Conservation (phyloP, 2,113 vertebrate species). For the Prunella himalayana region DNA sequence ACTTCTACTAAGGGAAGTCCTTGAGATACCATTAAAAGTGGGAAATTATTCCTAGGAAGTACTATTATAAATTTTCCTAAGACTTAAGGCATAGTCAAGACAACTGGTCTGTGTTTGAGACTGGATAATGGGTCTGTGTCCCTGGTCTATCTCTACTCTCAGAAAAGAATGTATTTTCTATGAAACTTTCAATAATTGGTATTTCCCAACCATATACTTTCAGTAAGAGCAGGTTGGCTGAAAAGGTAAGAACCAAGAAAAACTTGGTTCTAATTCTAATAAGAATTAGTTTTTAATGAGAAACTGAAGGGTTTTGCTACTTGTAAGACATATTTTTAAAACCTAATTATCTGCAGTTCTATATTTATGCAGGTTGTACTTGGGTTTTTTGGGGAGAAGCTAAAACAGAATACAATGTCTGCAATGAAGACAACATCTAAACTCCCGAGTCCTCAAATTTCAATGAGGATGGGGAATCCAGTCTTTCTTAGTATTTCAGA, state of each 20-base stretch:
- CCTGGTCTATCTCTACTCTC: not conserved
- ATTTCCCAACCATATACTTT: not conserved
- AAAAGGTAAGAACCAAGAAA: not conserved
- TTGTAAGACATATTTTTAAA: not conserved
- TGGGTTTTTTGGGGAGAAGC: not conserved
- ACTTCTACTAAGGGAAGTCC: not conserved
- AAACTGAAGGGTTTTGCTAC: not conserved
- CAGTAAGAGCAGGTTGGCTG: not conserved
- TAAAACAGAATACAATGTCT: not conserved
- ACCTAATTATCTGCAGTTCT: not conserved
- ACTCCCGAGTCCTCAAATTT: not conserved
- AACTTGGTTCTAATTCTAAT: too few species aligned
- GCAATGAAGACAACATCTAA: not conserved
- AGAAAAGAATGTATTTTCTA: not conserved
- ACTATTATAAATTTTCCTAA: not conserved
- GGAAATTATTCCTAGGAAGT: not conserved
- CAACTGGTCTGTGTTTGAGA: not conserved
- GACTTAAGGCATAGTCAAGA: not conserved
- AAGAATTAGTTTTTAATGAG: not conserved
- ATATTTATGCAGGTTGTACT: rapidly evolving
- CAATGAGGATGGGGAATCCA: not conserved
- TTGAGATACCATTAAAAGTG: not conserved
- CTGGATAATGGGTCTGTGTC: not conserved
- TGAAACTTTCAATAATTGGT: not conserved
- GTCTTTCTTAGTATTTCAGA: not conserved